These are phyloP conservation scores for Chiloscyllium punctatum DNA, from an alignment of 2,797 vertebrate species.

Conservation along the genomic window DNA sequence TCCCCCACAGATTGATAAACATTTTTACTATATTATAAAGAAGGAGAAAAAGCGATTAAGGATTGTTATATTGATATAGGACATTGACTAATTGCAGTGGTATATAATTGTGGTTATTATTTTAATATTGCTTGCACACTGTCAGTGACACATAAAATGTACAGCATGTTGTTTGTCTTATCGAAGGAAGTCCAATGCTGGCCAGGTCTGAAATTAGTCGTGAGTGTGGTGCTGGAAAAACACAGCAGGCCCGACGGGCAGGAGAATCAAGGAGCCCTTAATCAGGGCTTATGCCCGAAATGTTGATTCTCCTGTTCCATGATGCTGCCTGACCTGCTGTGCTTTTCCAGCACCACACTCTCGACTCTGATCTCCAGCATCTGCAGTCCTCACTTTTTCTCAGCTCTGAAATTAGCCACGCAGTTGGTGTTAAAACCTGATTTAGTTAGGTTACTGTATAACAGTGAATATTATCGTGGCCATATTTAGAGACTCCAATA, in stretches of 20 bases:
- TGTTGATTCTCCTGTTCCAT: too few relatives aligned
- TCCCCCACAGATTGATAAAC: neutral
- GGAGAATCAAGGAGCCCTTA: too few relatives aligned
- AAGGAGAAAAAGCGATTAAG: neutral
- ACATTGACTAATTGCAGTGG: neutral
- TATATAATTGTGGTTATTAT: neutral
- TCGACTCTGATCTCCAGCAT: too few relatives aligned
- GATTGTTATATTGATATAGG: neutral
- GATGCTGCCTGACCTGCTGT: too few relatives aligned
- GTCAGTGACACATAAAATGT: neutral
- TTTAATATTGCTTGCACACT: neutral
- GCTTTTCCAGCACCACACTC: too few relatives aligned
- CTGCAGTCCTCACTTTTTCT: too few relatives aligned
- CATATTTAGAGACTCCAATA: neutral
- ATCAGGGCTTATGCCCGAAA: too few relatives aligned
- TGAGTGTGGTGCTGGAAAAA: too few relatives aligned
- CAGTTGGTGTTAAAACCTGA: neutral
- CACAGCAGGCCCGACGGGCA: too few relatives aligned
- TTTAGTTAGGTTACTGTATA: neutral
- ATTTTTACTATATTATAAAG: neutral
- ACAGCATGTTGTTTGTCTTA: neutral
- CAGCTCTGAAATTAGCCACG: neutral
- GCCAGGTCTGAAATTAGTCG: neutral
- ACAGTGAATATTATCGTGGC: neutral
- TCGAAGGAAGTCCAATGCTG: neutral